Evolutionary conservation across 2,113 vertebrate species (phyloP).

Genomic region (Nymphicus hollandicus): DNA sequence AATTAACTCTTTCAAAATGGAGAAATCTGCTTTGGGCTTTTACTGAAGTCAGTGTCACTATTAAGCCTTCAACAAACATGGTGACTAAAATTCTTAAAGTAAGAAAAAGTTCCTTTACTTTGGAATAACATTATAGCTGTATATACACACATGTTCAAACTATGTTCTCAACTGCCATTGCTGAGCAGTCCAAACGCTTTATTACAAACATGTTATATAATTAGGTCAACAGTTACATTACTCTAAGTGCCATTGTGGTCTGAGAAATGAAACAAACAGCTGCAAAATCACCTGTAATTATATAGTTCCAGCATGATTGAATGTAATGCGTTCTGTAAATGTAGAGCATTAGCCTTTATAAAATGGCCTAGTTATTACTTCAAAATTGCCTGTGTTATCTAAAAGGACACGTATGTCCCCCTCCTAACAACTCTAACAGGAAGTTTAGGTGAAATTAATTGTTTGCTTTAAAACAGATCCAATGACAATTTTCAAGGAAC

Average conservation of each 20-base stretch:
- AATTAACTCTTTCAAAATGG: neutral
- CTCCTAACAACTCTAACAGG: neutral
- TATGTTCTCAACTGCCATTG: neutral
- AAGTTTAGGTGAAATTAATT: neutral
- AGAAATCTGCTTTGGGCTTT: neutral
- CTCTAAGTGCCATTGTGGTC: neutral
- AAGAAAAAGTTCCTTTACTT: neutral
- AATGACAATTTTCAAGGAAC: neutral
- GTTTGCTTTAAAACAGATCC: neutral
- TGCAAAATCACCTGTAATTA: conserved; percentile 49
- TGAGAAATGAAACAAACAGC: conserved; percentile 37
- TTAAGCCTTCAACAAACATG: neutral
- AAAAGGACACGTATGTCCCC: neutral
- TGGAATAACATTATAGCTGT: neutral
- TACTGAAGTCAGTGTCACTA: neutral
- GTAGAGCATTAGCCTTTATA: neutral
- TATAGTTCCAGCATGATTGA: neutral
- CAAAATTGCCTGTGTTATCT: neutral
- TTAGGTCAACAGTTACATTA: conserved; percentile 33
- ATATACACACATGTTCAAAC: neutral
- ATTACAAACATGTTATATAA: neutral
- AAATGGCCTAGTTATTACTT: neutral
- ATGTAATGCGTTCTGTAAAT: neutral
- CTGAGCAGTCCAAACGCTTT: neutral
- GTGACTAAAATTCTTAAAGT: neutral